Conservation (phyloP, 2,113 vertebrate genomes). For the Struthio camelus region DNA sequence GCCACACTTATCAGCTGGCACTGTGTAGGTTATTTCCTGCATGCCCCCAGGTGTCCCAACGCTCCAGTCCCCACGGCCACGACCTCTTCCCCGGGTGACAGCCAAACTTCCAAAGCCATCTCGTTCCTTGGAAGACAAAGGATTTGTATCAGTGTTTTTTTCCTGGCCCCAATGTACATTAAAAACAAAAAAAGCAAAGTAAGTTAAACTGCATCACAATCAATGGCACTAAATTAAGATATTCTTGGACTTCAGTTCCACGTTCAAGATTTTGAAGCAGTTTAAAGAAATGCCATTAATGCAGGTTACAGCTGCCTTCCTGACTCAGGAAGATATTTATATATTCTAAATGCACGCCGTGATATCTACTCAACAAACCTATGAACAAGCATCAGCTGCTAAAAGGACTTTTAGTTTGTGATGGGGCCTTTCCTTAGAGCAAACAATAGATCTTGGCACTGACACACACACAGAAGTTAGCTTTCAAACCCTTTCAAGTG, state of each 20-base stretch:
- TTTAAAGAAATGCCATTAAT: constrained; percentile 3
- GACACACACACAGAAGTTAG: neutral
- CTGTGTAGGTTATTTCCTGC: constrained; percentile 96
- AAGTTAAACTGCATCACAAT: neutral
- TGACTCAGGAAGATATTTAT: constrained; percentile 34
- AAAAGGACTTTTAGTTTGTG: neutral
- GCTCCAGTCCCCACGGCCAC: constrained; percentile 89
- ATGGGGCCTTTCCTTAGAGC: neutral
- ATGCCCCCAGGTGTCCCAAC: constrained; percentile 84
- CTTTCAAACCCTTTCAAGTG: constrained; percentile 9
- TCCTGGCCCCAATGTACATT: neutral
- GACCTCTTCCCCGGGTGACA: constrained; percentile 78
- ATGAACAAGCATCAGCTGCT: neutral
- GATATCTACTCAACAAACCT: neutral
- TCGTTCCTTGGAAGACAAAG: constrained; percentile 82
- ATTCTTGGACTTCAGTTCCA: neutral
- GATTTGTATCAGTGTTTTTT: neutral
- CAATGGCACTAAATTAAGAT: neutral
- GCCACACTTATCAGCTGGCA: constrained; percentile 97
- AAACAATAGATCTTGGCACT: neutral
- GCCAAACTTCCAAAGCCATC: constrained; percentile 89
- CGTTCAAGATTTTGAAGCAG: neutral
- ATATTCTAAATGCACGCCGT: neutral
- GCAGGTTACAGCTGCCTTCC: neutral
- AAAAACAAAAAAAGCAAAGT: constrained; percentile 12